Conservation (phyloP, 2,797 vertebrate genomes). For the Vultur gryphus region DNA sequence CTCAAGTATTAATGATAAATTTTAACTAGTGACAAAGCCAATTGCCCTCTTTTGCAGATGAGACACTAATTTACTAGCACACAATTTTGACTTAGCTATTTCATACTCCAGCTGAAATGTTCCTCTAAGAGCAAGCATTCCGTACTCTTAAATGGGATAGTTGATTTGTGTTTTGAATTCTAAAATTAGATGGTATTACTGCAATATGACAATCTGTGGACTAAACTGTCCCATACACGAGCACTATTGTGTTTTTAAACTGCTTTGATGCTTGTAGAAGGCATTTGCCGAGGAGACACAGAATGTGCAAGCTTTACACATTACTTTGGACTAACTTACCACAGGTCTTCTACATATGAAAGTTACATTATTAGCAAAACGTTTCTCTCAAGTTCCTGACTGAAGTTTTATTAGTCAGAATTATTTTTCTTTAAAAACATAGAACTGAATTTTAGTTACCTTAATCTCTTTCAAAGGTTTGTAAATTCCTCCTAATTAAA, state of each 20-base stretch:
- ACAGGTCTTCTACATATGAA: rapidly evolving
- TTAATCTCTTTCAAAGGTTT: background rate
- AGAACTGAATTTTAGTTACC: background rate
- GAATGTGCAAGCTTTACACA: background rate
- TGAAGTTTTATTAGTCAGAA: background rate
- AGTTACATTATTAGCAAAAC: background rate
- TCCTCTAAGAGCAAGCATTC: background rate
- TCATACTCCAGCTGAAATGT: background rate
- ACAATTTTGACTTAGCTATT: background rate
- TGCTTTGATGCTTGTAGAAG: background rate
- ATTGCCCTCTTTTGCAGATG: no score
- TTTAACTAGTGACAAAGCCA: background rate
- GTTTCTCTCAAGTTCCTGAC: background rate
- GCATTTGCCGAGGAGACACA: background rate
- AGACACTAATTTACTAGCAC: background rate
- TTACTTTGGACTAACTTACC: no score
- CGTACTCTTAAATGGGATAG: background rate
- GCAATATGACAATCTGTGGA: background rate
- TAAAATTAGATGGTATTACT: background rate
- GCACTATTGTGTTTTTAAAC: background rate
- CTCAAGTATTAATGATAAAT: background rate
- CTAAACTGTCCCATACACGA: background rate
- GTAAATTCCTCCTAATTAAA: background rate
- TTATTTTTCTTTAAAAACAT: background rate
- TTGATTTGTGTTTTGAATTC: background rate